A percentile compares a stretch with the other conserved stretches of the same genome.
phyloP scores from a whole-genome alignment of 64 coral and sea anemone species.

The Dendronephthya gigantea region DNA sequence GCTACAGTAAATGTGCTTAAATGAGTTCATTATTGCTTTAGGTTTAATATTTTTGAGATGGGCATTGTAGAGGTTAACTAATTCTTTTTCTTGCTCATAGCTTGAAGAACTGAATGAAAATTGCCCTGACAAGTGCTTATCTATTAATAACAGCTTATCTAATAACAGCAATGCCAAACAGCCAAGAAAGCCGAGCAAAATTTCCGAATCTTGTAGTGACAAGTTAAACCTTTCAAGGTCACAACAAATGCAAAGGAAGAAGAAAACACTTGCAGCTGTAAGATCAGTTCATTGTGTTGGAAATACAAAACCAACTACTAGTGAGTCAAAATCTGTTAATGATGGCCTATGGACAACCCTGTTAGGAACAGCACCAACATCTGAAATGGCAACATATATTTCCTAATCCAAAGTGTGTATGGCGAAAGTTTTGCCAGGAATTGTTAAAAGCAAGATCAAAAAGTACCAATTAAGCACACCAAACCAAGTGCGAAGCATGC shows the following conservation, averaged over 20 bases:
- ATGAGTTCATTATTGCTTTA: too few relatives aligned
- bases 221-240: constrained; percentile 35
- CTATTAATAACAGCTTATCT: too few relatives aligned
- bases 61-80: too few relatives aligned
- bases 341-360: constrained; percentile 20
- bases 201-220: constrained; percentile 18
- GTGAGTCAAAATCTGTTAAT: not conserved
- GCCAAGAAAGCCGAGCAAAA: constrained; percentile 9
- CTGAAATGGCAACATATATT: constrained; percentile 20
- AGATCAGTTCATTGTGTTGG: constrained; percentile 21
- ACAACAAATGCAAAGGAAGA: constrained; percentile 6
- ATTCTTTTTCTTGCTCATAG: not conserved
- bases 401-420: not conserved
- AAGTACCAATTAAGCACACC: not conserved
- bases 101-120: not conserved
- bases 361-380: not conserved
- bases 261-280: constrained; percentile 16
- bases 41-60: too few relatives aligned
- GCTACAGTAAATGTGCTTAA: too few relatives aligned
- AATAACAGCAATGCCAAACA: not conserved
- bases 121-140: not conserved
- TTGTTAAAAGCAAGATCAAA: not conserved
- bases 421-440: not conserved
- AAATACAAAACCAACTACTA: not conserved
- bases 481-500: constrained; percentile 19